Evolutionary conservation across 2,113 vertebrate genomes (phyloP).

Genomic region (Penelope pileata): DNA sequence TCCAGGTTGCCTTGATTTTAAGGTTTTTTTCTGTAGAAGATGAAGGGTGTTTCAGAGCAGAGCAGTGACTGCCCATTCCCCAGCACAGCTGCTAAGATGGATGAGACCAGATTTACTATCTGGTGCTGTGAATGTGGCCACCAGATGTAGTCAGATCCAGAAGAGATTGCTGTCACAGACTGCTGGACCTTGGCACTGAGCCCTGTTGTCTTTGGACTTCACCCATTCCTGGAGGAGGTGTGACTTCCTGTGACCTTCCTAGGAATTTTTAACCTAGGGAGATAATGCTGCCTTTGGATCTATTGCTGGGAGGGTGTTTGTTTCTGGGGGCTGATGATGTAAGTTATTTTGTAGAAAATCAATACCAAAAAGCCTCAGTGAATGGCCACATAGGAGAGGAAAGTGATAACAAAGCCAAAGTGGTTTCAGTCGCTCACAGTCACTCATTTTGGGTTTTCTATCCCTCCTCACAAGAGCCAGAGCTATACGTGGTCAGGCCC

Average conservation of each 20-base stretch:
- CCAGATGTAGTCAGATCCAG: not conserved
- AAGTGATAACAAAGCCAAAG: not conserved
- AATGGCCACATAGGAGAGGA: not conserved
- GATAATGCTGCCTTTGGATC: not conserved
- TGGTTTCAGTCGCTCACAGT: not conserved
- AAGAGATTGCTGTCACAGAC: not conserved
- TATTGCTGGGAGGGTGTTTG: not conserved
- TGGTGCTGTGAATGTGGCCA: not conserved
- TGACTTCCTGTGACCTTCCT: not conserved
- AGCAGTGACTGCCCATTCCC: not conserved
- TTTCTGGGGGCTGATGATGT: not conserved
- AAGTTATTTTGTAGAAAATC: not conserved
- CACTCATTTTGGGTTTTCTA: not conserved
- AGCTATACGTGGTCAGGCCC: not conserved
- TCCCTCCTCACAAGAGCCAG: not conserved
- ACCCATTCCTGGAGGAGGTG: not conserved
- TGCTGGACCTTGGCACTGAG: not conserved
- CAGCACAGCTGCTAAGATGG: not conserved
- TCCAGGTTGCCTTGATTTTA: not conserved
- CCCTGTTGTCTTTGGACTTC: not conserved
- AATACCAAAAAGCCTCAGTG: not conserved
- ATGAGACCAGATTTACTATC: not conserved
- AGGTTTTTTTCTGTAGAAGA: not conserved
- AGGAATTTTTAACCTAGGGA: not conserved
- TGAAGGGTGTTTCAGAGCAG: not conserved